A percentile compares a stretch with the other conserved stretches of the same genome.
Evolutionary conservation across 2,797 vertebrate genomes (phyloP).

Genomic region (Scyliorhinus canicula): DNA sequence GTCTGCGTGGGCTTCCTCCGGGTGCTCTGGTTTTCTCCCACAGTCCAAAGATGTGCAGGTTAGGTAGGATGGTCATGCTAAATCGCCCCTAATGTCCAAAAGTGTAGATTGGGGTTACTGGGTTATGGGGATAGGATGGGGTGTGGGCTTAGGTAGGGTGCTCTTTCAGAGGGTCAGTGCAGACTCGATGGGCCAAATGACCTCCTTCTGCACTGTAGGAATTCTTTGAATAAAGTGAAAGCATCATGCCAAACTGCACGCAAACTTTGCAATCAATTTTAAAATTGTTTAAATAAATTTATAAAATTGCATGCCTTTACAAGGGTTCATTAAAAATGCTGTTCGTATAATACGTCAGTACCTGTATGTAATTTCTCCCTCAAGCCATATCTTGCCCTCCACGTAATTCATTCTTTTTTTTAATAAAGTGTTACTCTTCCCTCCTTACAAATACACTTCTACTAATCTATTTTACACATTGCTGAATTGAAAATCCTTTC

Average conservation of each 20-base stretch:
- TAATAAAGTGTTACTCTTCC: background rate
- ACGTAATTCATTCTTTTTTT: background rate
- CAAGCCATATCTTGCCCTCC: background rate
- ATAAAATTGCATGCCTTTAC: background rate
- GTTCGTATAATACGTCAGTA: background rate
- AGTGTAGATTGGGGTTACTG: too few relatives aligned
- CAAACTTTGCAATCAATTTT: background rate
- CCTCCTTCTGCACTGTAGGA: too few relatives aligned
- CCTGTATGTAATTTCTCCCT: background rate
- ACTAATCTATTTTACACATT: background rate
- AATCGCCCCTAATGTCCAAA: too few relatives aligned
- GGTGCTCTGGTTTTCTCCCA: too few relatives aligned
- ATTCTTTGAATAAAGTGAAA: background rate
- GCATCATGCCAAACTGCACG: background rate
- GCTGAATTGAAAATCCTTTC: background rate
- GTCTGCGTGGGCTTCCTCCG: too few relatives aligned
- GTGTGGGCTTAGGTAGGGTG: too few relatives aligned
- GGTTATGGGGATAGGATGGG: too few relatives aligned
- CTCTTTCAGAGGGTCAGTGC: too few relatives aligned
- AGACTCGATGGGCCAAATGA: too few relatives aligned
- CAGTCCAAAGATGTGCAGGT: too few relatives aligned
- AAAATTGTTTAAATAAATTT: background rate
- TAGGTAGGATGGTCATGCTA: too few relatives aligned
- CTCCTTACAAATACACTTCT: background rate
- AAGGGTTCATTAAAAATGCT: too few relatives aligned